Conservation (phyloP, 2,797 vertebrate genomes). For the Lycodopsis pacificus region DNA sequence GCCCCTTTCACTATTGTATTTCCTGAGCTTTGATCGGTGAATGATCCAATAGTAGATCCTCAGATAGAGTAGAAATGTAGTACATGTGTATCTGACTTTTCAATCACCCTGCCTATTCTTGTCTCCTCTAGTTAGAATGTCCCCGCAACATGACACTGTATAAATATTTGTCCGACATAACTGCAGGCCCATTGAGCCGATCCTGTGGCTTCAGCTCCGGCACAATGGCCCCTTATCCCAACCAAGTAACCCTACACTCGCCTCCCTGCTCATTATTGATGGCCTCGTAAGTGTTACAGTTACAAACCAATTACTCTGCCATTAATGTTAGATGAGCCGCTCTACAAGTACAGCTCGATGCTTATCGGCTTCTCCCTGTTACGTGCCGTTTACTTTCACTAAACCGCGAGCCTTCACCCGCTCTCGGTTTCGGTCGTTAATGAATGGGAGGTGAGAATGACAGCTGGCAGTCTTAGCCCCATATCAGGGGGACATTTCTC, state of each 20-base stretch:
- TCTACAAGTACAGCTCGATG: constrained; percentile 80
- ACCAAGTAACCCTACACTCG: constrained; percentile 80
- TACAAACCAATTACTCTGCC: constrained; percentile 90
- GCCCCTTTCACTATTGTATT: constrained; percentile 50
- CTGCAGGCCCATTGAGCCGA: constrained; percentile 79
- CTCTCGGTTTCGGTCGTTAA: constrained; percentile 57
- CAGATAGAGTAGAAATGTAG: constrained; percentile 77
- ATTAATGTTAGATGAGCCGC: constrained; percentile 87
- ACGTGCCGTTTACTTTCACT: constrained; percentile 76
- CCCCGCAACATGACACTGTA: constrained; percentile 82
- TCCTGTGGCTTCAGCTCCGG: constrained; percentile 71
- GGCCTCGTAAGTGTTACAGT: constrained; percentile 87
- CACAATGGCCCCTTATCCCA: constrained; percentile 72
- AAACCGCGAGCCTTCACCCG: constrained; percentile 43
- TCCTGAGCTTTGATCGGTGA: constrained; percentile 76
- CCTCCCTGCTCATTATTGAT: constrained; percentile 85
- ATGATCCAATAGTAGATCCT: constrained; percentile 73
- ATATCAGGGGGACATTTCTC: constrained; percentile 58
- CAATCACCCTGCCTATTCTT: constrained; percentile 85
- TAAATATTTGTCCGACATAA: constrained; percentile 88
- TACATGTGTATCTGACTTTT: constrained; percentile 85
- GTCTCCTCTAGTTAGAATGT: constrained; percentile 79
- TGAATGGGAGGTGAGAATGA: constrained; percentile 78
- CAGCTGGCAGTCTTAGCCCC: constrained; percentile 76
- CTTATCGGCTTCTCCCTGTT: constrained; percentile 79